Evolutionary conservation across 1,140 invertebrate species (phyloP).

Genomic region (Papilio dardanus): DNA sequence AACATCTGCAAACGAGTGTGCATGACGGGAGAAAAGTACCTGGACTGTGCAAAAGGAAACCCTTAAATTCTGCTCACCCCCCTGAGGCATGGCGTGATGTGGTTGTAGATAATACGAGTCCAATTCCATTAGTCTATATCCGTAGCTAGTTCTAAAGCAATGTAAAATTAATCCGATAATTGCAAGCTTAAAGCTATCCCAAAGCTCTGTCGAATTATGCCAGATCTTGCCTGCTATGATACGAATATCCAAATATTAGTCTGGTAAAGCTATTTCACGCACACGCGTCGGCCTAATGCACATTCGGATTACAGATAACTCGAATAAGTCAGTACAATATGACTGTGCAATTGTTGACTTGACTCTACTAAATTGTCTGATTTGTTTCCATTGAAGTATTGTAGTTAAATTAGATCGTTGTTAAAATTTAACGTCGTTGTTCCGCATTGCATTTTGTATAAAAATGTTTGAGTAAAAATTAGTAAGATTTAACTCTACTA

Average conservation of each 20-base stretch:
- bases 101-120: background rate
- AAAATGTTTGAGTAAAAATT: too few species aligned
- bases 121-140: background rate
- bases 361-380: background rate
- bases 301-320: background rate
- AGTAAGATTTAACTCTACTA: too few species aligned
- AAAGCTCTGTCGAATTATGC: constrained; percentile 12
- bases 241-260: constrained; percentile 9
- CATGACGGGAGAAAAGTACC: too few species aligned
- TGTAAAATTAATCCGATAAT: constrained; percentile 3
- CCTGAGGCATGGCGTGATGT: too few species aligned
- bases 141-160: background rate
- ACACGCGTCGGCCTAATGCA: background rate
- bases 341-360: background rate
- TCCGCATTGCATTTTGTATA: too few species aligned
- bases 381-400: too few species aligned
- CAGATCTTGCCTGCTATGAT: background rate
- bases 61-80: too few species aligned
- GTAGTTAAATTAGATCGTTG: too few species aligned
- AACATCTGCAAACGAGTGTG: too few species aligned
- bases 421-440: too few species aligned
- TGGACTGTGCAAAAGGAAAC: too few species aligned
- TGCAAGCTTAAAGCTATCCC: background rate
- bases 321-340: background rate
- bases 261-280: constrained; percentile 4